phyloP scores from a whole-genome alignment of 1,140 invertebrate species.

The Panagrolaimus sp. region DNA sequence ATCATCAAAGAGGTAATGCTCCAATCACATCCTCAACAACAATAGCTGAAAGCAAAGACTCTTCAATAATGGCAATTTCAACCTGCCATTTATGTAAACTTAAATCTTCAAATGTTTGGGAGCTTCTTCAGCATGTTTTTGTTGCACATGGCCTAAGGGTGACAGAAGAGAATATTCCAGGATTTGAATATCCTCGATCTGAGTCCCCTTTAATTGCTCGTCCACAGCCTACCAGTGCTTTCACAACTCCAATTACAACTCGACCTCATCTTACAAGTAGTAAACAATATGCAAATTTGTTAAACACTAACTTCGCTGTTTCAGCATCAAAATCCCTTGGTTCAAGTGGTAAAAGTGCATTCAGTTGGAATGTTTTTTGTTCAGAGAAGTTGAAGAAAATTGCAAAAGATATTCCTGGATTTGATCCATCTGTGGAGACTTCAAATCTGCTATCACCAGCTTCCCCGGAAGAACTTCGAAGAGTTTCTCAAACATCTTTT shows the following conservation, averaged over 20 bases:
- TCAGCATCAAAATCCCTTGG: slow-evolving; percentile 18
- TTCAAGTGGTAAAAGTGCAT: slow-evolving; percentile 36
- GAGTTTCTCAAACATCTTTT: not conserved
- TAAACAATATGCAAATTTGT: not conserved
- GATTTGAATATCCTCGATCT: slow-evolving; percentile 34
- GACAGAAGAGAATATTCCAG: slow-evolving; percentile 45
- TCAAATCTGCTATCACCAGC: too few species aligned
- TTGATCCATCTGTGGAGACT: not conserved
- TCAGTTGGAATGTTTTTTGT: slow-evolving; percentile 54
- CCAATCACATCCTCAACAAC: too few species aligned
- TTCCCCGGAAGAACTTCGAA: not conserved
- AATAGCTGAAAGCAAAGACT: too few species aligned
- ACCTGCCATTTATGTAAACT: slow-evolving; percentile 56
- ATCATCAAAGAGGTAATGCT: too few species aligned
- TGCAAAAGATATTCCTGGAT: slow-evolving; percentile 41
- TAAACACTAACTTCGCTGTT: slow-evolving; percentile 17
- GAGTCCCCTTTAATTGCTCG: slow-evolving; percentile 1
- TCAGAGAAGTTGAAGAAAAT: slow-evolving; percentile 58
- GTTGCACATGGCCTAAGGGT: slow-evolving; percentile 50
- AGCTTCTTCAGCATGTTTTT: slow-evolving; percentile 53
- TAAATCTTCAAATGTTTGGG: slow-evolving; percentile 52
- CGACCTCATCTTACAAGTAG: not conserved
- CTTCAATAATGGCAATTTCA: too few species aligned
- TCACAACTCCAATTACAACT: slow-evolving; percentile 13
- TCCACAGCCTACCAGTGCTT: slow-evolving; percentile 11